These are phyloP conservation scores for Poecilobothrus nobilitatus DNA, from an alignment of 2,888 invertebrate species.

Conservation along the genomic window DNA sequence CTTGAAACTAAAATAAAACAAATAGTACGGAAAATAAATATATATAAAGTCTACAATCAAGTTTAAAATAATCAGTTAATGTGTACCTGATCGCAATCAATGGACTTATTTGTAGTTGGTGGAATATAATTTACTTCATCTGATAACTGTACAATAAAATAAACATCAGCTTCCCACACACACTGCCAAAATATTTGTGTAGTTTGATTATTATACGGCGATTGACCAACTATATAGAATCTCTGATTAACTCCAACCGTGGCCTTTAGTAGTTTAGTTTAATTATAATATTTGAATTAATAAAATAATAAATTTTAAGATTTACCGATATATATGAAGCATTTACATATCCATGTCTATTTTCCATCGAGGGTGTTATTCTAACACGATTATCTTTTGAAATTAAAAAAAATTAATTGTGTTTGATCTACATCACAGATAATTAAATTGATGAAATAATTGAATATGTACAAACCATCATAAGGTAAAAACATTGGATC, in stretches of 20 bases:
- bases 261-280: slow-evolving; percentile 51
- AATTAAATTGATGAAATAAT: background rate
- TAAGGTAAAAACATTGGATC: slow-evolving; percentile 69
- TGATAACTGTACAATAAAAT: slow-evolving; percentile 70
- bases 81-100: slow-evolving; percentile 57
- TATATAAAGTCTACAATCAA: background rate
- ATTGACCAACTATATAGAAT: slow-evolving; percentile 66
- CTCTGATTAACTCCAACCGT: slow-evolving; percentile 73
- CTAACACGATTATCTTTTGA: slow-evolving; percentile 66
- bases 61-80: background rate
- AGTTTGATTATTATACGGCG: slow-evolving; percentile 37
- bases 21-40: background rate
- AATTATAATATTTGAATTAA: background rate
- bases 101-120: slow-evolving; percentile 49
- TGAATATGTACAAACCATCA: slow-evolving; percentile 43
- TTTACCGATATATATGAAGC: slow-evolving; percentile 80
- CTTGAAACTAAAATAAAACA: slow-evolving; percentile 51
- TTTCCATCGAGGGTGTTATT: slow-evolving; percentile 70
- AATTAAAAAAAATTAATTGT: background rate
- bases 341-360: slow-evolving; percentile 85
- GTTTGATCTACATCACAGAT: background rate
- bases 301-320: slow-evolving; percentile 4
- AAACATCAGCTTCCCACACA: slow-evolving; percentile 81
- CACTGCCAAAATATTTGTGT: slow-evolving; percentile 73
- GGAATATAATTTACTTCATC: slow-evolving; percentile 57